These are phyloP conservation scores for Chloroclysta siterata DNA, from an alignment of 2,888 invertebrate species.

Conservation along the genomic window DNA sequence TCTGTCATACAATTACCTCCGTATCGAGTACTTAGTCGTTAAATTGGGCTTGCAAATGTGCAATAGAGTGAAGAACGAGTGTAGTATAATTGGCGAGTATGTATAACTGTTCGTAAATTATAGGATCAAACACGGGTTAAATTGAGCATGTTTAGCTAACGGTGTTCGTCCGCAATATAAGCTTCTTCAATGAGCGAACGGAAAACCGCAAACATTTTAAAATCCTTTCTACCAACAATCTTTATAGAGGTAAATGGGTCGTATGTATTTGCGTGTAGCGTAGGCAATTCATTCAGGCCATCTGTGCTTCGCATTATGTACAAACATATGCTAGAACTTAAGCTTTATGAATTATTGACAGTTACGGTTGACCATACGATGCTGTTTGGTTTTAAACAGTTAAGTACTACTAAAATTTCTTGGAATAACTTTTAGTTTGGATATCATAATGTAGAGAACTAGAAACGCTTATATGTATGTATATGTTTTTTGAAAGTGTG, in stretches of 20 bases:
- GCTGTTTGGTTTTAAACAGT: not conserved
- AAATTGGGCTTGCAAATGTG: constrained; percentile 42
- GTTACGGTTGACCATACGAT: constrained; percentile 2
- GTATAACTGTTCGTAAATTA: constrained; percentile 44
- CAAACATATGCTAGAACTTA: constrained; percentile 7
- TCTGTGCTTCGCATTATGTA: constrained; percentile 25
- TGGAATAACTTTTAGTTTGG: not conserved
- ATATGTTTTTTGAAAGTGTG: constrained; percentile 7
- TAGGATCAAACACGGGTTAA: constrained; percentile 40
- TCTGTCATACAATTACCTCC: constrained; percentile 2
- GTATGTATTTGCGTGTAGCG: constrained; percentile 24
- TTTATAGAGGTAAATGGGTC: constrained; percentile 23
- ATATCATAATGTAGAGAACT: constrained; percentile 2
- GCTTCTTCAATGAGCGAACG: constrained; percentile 20
- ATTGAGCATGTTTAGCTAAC: constrained; percentile 43
- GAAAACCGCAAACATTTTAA: constrained; percentile 17
- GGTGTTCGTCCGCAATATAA: constrained; percentile 39
- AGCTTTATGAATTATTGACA: constrained; percentile 6
- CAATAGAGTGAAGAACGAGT: constrained; percentile 35
- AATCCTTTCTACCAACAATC: constrained; percentile 31
- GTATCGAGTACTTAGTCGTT: constrained; percentile 25
- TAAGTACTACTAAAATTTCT: not conserved
- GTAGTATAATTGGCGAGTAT: constrained; percentile 36
- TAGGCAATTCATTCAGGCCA: constrained; percentile 19
- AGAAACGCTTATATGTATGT: constrained; percentile 3